Conservation (phyloP, 1,140 invertebrate species). For the Diorhabda elongata region DNA sequence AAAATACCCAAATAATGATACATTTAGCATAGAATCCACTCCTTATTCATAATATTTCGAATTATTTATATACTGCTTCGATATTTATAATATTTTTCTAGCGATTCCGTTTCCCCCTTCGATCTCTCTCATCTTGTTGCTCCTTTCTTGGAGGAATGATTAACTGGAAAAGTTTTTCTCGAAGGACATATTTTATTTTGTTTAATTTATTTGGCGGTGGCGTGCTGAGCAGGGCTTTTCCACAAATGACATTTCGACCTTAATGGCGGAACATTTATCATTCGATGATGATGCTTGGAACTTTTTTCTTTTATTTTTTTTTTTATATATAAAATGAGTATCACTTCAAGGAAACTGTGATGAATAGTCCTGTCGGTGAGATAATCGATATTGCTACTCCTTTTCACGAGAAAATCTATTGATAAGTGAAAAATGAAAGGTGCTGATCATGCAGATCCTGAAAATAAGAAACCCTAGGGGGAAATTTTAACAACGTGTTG, state of each 20-base stretch:
- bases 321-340: constrained; percentile 1
- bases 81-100: no score
- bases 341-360: constrained; percentile 7
- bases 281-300: neutral
- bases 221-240: neutral
- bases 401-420: neutral
- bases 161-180: constrained; percentile 9
- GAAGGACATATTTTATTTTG: constrained; percentile 16
- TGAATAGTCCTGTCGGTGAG: neutral
- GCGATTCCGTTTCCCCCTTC: neutral
- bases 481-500: no score
- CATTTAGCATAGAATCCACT: no score
- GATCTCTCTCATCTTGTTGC: neutral
- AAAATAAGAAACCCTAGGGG: no score
- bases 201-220: constrained; percentile 14
- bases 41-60: no score
- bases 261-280: constrained; percentile 12
- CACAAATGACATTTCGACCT: constrained; percentile 9
- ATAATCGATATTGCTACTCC: neutral
- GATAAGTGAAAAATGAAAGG: neutral
- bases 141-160: neutral
- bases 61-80: no score
- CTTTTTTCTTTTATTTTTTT: constrained; percentile 7
- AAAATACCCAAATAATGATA: no score
- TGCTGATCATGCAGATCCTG: no score